These are phyloP conservation scores for Pseudachorutes palmiensis DNA, from an alignment of 1,140 invertebrate species.

Conservation along the genomic window DNA sequence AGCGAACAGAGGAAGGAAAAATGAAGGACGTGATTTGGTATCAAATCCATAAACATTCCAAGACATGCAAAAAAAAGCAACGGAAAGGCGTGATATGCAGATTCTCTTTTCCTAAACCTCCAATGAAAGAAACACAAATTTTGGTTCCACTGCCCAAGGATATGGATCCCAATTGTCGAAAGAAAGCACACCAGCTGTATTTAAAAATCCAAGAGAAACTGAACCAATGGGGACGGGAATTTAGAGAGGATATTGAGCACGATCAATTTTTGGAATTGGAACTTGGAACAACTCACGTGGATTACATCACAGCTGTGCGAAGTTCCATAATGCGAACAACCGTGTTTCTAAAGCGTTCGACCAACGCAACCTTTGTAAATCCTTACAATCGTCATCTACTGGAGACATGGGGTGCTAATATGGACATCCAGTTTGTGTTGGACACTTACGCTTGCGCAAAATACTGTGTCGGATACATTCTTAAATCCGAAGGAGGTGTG, in stretches of 20 bases:
- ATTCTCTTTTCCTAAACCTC: constrained; percentile 23
- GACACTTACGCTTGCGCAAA: constrained; percentile 38
- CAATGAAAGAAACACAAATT: constrained; percentile 17
- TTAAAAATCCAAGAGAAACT: not conserved
- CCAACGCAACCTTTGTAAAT: constrained; percentile 37
- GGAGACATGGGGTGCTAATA: constrained; percentile 38
- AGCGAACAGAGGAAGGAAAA: not conserved
- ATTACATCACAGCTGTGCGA: constrained; percentile 15
- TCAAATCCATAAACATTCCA: constrained; percentile 23
- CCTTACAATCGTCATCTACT: constrained; percentile 38
- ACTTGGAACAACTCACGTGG: not conserved
- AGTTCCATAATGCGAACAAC: constrained; percentile 15
- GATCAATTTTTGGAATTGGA: not conserved
- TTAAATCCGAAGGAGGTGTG: constrained; percentile 22
- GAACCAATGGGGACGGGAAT: constrained; percentile 1
- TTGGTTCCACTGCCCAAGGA: not conserved
- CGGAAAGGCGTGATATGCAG: not conserved
- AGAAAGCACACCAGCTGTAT: not conserved
- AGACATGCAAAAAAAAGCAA: constrained; percentile 9
- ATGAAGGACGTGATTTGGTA: constrained; percentile 6
- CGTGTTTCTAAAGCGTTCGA: constrained; percentile 28
- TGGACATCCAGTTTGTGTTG: constrained; percentile 41
- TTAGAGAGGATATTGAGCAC: constrained; percentile 13
- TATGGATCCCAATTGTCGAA: not conserved
- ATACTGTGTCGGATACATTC: constrained; percentile 38